Conservation (phyloP, 2,113 vertebrate species). For the Alouatta palliata region DNA sequence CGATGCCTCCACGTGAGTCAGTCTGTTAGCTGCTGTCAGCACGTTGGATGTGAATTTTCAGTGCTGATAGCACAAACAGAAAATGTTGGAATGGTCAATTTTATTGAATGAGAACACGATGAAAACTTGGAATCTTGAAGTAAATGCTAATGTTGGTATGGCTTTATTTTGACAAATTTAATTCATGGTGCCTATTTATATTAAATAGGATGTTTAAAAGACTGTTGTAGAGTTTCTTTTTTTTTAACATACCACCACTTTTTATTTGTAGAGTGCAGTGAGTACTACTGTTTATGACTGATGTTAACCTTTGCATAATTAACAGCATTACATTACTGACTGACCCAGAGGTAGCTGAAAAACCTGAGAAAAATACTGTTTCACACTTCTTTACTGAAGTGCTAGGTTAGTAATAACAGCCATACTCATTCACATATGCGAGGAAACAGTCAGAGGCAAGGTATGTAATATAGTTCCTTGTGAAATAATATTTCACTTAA, state of each 20-base stretch:
- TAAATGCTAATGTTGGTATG: conserved; percentile 18
- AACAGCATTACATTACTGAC: conserved; percentile 3
- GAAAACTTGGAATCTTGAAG: conserved; percentile 49
- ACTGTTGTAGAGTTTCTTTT: too few relatives aligned
- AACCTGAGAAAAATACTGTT: conserved; percentile 40
- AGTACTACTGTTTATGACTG: neutral
- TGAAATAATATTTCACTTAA: neutral
- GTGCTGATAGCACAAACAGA: neutral
- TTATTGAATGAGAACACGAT: conserved; percentile 42
- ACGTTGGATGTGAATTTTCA: neutral
- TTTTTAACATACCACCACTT: neutral
- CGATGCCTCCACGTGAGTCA: neutral
- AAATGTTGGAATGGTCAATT: conserved; percentile 25
- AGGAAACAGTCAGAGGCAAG: neutral
- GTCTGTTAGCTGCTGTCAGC: neutral
- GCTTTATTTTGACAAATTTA: conserved; percentile 51
- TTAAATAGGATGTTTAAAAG: conserved; percentile 29
- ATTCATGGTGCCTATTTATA: neutral
- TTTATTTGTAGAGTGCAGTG: conserved; percentile 27
- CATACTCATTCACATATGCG: neutral
- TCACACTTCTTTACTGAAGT: neutral
- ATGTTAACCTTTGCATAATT: conserved; percentile 28
- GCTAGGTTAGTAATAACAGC: neutral
- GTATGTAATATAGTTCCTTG: neutral
- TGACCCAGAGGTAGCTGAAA: conserved; percentile 35